Conservation (phyloP, 2,888 invertebrate species). For the Troides helena region DNA sequence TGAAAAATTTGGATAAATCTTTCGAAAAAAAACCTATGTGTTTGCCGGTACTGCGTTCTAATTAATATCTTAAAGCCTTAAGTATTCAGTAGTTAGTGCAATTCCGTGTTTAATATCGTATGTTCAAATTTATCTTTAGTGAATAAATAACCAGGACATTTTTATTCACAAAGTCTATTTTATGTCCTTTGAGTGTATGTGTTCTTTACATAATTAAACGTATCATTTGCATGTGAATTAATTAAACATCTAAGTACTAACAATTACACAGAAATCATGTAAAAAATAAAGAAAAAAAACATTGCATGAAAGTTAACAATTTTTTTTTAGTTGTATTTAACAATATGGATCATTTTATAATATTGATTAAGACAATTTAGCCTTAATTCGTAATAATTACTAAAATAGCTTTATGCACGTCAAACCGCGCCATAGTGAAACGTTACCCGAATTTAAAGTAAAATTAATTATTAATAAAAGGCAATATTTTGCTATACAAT, state of each 20-base stretch:
- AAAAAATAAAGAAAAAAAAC: neutral
- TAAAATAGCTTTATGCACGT: neutral
- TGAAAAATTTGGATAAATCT: constrained; percentile 17
- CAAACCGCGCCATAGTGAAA: neutral
- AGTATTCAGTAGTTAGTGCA: constrained; percentile 23
- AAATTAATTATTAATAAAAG: neutral
- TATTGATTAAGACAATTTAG: too few relatives aligned
- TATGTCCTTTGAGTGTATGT: constrained; percentile 61
- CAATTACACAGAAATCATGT: neutral
- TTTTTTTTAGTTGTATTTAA: neutral
- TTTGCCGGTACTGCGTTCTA: constrained; percentile 14
- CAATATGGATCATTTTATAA: neutral
- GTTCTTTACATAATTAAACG: constrained; percentile 49
- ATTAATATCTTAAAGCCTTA: constrained; percentile 21
- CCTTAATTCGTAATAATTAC: too few relatives aligned
- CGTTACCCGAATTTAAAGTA: neutral
- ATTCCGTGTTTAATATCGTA: constrained; percentile 14
- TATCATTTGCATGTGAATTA: constrained; percentile 34
- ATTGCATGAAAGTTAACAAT: neutral
- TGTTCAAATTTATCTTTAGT: constrained; percentile 37
- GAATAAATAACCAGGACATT: constrained; percentile 61
- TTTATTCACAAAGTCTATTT: constrained; percentile 54
- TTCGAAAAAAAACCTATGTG: constrained; percentile 14
- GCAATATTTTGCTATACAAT: neutral
- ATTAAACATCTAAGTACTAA: constrained; percentile 10